A percentile compares a stretch with the other conserved stretches of the same genome.
Conservation (phyloP, 2,797 vertebrate species). For the Gastrophryne carolinensis region DNA sequence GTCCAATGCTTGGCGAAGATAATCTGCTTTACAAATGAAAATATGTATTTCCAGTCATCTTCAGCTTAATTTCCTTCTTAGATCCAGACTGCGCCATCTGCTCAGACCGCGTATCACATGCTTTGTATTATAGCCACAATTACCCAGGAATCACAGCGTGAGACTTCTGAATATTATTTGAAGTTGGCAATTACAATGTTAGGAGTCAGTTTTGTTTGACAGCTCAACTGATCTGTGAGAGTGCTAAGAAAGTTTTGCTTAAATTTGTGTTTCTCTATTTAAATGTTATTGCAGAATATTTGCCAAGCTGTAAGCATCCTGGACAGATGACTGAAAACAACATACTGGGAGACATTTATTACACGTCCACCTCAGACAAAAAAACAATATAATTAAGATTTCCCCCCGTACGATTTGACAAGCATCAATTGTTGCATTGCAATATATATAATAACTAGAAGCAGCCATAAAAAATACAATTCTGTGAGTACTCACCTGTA, state of each 20-base stretch:
- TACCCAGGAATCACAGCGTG: constrained; percentile 34
- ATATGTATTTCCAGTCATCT: constrained; percentile 6
- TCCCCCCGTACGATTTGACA: too few relatives aligned
- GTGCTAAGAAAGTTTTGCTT: not conserved
- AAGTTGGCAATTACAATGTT: constrained; percentile 41
- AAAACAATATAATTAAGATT: too few relatives aligned
- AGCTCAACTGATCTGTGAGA: constrained; percentile 30
- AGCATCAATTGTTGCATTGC: too few relatives aligned
- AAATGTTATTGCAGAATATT: not conserved
- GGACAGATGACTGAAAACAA: not conserved
- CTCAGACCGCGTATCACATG: constrained; percentile 26
- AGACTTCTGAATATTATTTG: constrained; percentile 34
- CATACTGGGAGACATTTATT: not conserved
- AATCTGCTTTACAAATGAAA: constrained; percentile 5
- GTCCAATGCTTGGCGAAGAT: not conserved
- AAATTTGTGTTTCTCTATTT: not conserved
- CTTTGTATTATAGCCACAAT: constrained; percentile 30
- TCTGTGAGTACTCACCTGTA: too few relatives aligned
- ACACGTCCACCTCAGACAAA: not conserved
- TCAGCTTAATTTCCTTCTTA: constrained; percentile 21
- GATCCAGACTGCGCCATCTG: constrained; percentile 35
- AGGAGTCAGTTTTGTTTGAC: constrained; percentile 37
- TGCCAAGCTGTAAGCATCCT: not conserved
- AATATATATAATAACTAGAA: too few relatives aligned
- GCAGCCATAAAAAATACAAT: too few relatives aligned